Base-by-base conservation (phyloP, 2,888 invertebrate genomes). In the Agrochola lota region DNA sequence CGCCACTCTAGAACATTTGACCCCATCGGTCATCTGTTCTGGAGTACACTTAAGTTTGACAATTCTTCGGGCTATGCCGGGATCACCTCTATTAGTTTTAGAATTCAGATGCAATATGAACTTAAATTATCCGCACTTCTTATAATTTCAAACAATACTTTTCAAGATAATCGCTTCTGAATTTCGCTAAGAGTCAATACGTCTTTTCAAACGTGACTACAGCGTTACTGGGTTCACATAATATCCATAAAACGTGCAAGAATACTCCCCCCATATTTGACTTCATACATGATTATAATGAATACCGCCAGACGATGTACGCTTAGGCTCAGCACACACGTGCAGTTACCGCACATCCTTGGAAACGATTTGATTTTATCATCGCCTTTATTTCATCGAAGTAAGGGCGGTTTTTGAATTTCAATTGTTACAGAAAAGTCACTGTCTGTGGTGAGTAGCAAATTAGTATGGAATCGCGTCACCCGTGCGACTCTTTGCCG, bases 211-310 rank as follows among this genome's bases (percentile, higher is more conserved):
- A 20, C 71, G 71, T 78, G 80, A n/a, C 64, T 30, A 30, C 4
- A 26, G 55, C 63, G 17, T 6, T 17, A 6, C 55, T 20, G 12
- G 20, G n/a, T 23, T 30, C 49, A 7, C 15, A 52, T n/a, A n/a
- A 20, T 59, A 40, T n/a, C 49, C 79, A 40, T 79, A 71, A 64
- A 80, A 78, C n/a, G 40, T 6, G 23, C 30, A 7, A 0, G 52
- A 71, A 64, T 17, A 26, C 15, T 67, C 26, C 69, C 40, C 2
- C 46, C 20, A 46, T 79, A 70, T 77, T 79, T 63, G 79, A 78
- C 77, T 63, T 70, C 35, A 35, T n/a, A 64, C 80, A 71, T 55
- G 60, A 74, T 73, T 73, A 64, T 69, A 75, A 81, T 55, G 46
- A 75, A 75, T 75, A 70, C 46, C 11, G 11, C 40, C 57, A 52